Evolutionary conservation across 2,797 vertebrate species (phyloP), one percentile per base, ranked within the genome.

Genomic region (Ctenopoma kingsleyae): DNA sequence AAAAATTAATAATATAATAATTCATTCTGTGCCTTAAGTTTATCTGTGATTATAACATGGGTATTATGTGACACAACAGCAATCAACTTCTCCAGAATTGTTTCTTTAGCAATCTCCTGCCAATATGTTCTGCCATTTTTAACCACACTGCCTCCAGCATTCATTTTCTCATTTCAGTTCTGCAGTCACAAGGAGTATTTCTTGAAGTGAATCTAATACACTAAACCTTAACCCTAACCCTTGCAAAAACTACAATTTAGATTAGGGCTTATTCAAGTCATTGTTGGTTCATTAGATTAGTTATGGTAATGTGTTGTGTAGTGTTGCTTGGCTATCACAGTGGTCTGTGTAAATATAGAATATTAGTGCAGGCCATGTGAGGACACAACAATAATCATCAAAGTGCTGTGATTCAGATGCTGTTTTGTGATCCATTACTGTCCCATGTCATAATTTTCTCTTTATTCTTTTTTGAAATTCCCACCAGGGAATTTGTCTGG

Each of bases 401-500:
- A 67, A 71, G 41, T 7, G 17, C 62, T 80, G 44, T 48, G 52
- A 74, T 58, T 71, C 1, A 67, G 54, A 48, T 74, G 55, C 15
- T 58, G 48, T 74, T 76, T 59, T 67, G 61, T 78, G 68, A 65
- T 72, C 48, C 59, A 30, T 74, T 61, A 41, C 47, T 79, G 71
- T 82, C 68, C 54, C 52, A 40, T 63, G 63, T 78, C 73, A 35
- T 58, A 59, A 78, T 60, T 68, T 76, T 71, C 47, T 72, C 16
- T 65, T 77, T 78, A 41, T 75, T 83, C 61, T 75, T 83, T 81
- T 89, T 76, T 67, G 1, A 61, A 74, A 88, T 86, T 87, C 81
- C 87, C 79, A 54, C n/a, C 16, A 63, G 84, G 61, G 53, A 74
- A 53, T 80, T 82, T 84, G 68, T 86, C 84, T 82, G 72, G 32